Evolutionary conservation across 2,113 vertebrate species (phyloP).

Genomic region (Psilopsiagon aurifrons): DNA sequence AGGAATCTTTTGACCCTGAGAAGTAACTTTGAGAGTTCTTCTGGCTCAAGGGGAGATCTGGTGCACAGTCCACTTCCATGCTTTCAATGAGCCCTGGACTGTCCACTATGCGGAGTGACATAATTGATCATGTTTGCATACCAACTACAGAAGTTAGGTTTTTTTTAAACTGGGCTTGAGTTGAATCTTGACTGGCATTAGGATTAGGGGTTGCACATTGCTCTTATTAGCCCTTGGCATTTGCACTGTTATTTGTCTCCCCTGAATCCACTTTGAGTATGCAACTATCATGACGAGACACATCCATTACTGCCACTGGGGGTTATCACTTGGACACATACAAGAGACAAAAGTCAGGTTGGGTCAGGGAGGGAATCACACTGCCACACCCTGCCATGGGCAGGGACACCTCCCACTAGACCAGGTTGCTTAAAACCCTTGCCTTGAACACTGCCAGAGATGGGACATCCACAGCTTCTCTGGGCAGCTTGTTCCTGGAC

Average conservation of each 20-base stretch:
- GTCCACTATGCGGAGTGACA: not conserved
- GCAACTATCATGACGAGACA: not conserved
- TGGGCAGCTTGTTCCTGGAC: not conserved
- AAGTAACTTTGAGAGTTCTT: not conserved
- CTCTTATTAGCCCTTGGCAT: not conserved
- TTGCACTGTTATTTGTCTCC: not conserved
- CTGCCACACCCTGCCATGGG: fast-evolving
- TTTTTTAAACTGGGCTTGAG: not conserved
- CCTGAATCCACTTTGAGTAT: not conserved
- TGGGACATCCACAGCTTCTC: not conserved
- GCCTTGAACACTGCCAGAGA: not conserved
- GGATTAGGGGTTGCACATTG: not conserved
- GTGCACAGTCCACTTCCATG: not conserved
- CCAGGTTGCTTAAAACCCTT: not conserved
- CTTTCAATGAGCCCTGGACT: not conserved
- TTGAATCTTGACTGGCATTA: not conserved
- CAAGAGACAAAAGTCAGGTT: not conserved
- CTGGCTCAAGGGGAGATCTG: not conserved
- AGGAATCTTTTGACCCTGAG: not conserved
- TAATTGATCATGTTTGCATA: not conserved
- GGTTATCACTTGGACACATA: not conserved
- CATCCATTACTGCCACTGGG: not conserved
- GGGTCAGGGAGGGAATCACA: not conserved
- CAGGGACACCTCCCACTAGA: not conserved
- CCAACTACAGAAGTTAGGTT: not conserved